phyloP scores from a whole-genome alignment of 2,797 vertebrate species.

The Pangasius mekongensis region DNA sequence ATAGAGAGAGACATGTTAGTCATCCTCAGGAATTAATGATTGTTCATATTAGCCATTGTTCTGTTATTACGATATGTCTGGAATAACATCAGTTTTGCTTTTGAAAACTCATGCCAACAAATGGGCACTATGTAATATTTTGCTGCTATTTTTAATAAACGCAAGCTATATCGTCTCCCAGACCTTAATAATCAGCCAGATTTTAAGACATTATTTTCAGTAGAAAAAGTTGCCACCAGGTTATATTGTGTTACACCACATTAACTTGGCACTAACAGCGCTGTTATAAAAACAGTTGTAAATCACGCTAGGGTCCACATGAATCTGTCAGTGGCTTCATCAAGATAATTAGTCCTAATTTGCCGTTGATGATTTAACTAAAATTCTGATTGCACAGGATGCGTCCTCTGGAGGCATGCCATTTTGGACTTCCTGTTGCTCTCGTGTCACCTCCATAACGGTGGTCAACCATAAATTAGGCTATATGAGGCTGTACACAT shows the following conservation, averaged over 20 bases:
- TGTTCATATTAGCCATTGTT: slow-evolving; percentile 30
- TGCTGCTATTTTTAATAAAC: slow-evolving; percentile 24
- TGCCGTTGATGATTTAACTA: slow-evolving; percentile 73
- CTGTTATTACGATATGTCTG: not conserved
- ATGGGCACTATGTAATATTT: not conserved
- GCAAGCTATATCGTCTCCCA: not conserved
- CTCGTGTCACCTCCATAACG: slow-evolving; percentile 65
- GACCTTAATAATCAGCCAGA: slow-evolving; percentile 21
- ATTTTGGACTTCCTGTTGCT: slow-evolving; percentile 65
- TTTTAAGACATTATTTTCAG: slow-evolving; percentile 24
- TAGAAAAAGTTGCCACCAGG: slow-evolving; percentile 28
- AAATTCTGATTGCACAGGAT: slow-evolving; percentile 65
- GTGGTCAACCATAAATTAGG: slow-evolving; percentile 58
- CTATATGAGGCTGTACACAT: slow-evolving; percentile 1
- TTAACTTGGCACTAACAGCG: slow-evolving; percentile 39
- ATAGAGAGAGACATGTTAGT: not conserved
- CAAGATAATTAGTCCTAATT: slow-evolving; percentile 74
- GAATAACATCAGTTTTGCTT: not conserved
- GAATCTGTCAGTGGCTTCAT: slow-evolving; percentile 72
- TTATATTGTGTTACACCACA: slow-evolving; percentile 48
- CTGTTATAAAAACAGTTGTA: slow-evolving; percentile 67
- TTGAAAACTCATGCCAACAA: slow-evolving; percentile 7
- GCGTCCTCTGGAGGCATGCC: slow-evolving; percentile 44
- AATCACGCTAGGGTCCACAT: slow-evolving; percentile 66
- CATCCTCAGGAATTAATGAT: slow-evolving; percentile 12